Conservation (phyloP, 2,888 invertebrate species). For the Alcis repandata region DNA sequence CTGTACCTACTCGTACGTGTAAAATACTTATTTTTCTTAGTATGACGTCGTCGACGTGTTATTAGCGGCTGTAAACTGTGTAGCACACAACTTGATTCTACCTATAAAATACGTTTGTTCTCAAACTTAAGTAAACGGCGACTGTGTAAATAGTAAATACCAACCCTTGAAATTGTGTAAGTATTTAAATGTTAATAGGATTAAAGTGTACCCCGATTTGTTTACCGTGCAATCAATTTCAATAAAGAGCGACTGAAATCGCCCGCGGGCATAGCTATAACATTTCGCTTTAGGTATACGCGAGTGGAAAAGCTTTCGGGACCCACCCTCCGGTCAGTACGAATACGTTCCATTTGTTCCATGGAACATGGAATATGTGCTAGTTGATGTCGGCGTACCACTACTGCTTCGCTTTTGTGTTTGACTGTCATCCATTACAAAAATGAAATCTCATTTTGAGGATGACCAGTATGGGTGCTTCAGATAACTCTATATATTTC, state of each 20-base stretch:
- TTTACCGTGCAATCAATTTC: neutral
- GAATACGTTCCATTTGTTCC: no score
- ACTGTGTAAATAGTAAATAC: no score
- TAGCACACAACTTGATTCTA: no score
- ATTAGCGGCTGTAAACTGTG: no score
- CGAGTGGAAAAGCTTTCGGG: constrained; percentile 20
- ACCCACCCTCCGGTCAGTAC: neutral
- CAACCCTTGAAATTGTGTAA: no score
- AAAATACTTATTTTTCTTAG: no score
- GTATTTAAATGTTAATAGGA: neutral
- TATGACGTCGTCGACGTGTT: no score
- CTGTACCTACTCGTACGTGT: no score
- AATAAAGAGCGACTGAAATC: constrained; percentile 17
- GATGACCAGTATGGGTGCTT: constrained; percentile 14
- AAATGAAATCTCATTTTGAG: constrained; percentile 39
- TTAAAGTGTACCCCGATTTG: constrained; percentile 11
- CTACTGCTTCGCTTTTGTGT: constrained; percentile 22
- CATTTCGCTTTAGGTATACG: constrained; percentile 1
- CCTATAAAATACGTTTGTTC: no score
- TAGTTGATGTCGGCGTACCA: constrained; percentile 2
- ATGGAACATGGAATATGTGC: no score
- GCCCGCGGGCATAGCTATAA: constrained; percentile 1
- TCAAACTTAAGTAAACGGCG: no score
- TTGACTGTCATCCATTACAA: constrained; percentile 43
- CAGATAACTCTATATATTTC: no score